Conservation (phyloP, 2,888 invertebrate genomes). For the Agrochola circellaris region DNA sequence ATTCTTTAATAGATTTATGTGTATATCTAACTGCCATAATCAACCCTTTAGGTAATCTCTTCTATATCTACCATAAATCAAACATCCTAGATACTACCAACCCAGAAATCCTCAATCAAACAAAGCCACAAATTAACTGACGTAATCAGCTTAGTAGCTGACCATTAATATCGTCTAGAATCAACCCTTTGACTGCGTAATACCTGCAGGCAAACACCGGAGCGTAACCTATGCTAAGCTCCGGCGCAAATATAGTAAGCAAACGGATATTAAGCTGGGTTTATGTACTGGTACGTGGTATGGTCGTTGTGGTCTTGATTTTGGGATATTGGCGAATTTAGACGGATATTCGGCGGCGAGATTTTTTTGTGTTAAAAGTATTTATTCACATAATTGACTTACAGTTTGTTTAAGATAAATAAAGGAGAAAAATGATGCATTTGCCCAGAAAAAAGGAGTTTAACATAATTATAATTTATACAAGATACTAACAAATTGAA, state of each 20-base stretch:
- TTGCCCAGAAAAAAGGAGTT: no score
- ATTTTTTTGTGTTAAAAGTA: neutral
- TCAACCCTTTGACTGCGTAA: slow-evolving; percentile 81
- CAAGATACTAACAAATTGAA: neutral
- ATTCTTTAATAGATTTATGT: neutral
- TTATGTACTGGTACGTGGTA: slow-evolving; percentile 73
- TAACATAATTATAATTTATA: neutral
- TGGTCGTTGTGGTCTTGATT: slow-evolving; percentile 18
- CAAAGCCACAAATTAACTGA: slow-evolving; percentile 78
- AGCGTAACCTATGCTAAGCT: slow-evolving; percentile 79
- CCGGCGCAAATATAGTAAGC: slow-evolving; percentile 86
- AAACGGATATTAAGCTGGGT: slow-evolving; percentile 84
- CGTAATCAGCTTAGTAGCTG: slow-evolving; percentile 77
- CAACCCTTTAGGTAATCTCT: neutral
- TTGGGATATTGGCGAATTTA: slow-evolving; percentile 13
- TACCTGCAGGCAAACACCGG: slow-evolving; percentile 78
- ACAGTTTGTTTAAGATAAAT: neutral
- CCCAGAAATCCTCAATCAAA: slow-evolving; percentile 54
- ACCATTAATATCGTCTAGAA: slow-evolving; percentile 72
- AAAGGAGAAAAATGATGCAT: neutral
- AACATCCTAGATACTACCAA: neutral
- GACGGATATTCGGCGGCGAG: neutral
- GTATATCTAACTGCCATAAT: no score
- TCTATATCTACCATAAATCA: neutral
- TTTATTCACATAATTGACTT: neutral